Base-by-base conservation (phyloP, 2,113 vertebrate genomes). In the Crotalus tigris region DNA sequence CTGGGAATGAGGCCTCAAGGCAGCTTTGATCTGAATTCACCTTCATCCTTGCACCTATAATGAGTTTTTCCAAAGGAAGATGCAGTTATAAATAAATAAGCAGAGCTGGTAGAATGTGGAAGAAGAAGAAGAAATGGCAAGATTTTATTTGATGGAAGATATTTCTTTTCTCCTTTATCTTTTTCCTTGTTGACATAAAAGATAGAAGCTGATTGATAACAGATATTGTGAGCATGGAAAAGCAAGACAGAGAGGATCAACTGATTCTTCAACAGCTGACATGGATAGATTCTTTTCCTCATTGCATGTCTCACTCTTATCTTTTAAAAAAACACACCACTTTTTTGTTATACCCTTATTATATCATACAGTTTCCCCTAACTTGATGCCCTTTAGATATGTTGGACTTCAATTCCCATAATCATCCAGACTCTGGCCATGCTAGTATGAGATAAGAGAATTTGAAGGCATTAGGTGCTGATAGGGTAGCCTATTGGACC, bases 1-100 rank as follows among this genome's bases (percentile, higher is more conserved):
- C 69, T 91, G 29, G 88, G 89, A 94, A 88, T 54, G 17, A 96
- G 51, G 94, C 92, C 91, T 96, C 89, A 87, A 59, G 89, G 51
- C 93, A 94, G 88, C 94, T 96, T 96, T 96, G 92, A 94, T 97
- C 90, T 96, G 24, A 95, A 92, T 86, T 92, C 92, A 95, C 94
- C 90, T 97, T 95, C 91, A 96, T 95, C 91, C 61, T n/a, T 93
- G 88, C 57, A 92, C 0, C 8, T 69, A 94, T 87, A 96, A 94
- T 64, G 86, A 19, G 46, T 89, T 94, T 97, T 93, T 95, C 92
- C 94, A 97, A 97, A 97, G 19, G 59, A 96, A 59, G 91, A 61
- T 39, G 85, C 3, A 75, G 85, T 96, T 91, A 96, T 95, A 97
- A 97, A 96, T 94, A 96, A 96, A 96, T 9, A 96, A 54, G 94